A percentile compares a stretch with the other conserved stretches of the same genome.
Conservation (phyloP, 2,113 vertebrate genomes). For the Nerophis lumbriciformis region DNA sequence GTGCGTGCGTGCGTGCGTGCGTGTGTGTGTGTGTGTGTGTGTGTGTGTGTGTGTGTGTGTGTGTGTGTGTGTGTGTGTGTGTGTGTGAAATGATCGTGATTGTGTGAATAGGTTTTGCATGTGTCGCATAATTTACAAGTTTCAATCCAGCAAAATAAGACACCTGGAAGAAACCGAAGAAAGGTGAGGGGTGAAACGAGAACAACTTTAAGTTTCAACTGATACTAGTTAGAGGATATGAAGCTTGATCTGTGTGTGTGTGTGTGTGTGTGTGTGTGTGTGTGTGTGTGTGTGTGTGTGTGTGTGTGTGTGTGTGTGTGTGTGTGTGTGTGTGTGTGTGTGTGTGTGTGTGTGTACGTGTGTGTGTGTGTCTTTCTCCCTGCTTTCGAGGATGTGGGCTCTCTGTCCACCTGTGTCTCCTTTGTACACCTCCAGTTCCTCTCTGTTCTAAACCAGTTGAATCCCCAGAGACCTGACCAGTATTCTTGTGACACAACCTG, state of each 20-base stretch:
- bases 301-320: conserved; percentile 6
- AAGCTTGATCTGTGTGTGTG: conserved; percentile 52
- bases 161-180: neutral
- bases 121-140: neutral
- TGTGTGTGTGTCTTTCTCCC: conserved; percentile 49
- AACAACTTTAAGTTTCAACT: conserved; percentile 50
- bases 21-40: no score
- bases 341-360: conserved; percentile 12
- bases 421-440: conserved; percentile 65
- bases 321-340: conserved; percentile 10
- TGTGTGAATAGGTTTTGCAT: neutral
- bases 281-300: conserved; percentile 28
- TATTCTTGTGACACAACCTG: conserved; percentile 36
- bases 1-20: no score
- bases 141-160: neutral
- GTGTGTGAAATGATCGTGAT: neutral
- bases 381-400: conserved; percentile 64
- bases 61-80: neutral
- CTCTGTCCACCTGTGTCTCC: conserved; percentile 66
- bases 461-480: conserved; percentile 50
- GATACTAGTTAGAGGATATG: conserved; percentile 76
- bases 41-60: no score
- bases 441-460: conserved; percentile 48
- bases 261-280: conserved; percentile 24
- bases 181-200: conserved; percentile 1